These are phyloP conservation scores for Macheiramphus alcinus DNA, from an alignment of 2,113 vertebrate species.

Conservation along the genomic window DNA sequence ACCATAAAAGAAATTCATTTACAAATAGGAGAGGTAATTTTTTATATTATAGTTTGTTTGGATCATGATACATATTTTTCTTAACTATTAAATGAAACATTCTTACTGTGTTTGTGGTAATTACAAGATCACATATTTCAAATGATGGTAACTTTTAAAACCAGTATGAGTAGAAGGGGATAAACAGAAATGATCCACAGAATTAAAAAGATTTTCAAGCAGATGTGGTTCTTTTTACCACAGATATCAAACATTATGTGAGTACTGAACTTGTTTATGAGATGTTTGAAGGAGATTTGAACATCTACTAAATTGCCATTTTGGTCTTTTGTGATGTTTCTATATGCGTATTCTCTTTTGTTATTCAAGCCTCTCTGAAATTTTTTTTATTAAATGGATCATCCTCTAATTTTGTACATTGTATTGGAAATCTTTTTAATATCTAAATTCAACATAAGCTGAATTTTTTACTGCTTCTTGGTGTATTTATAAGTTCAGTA, in stretches of 20 bases:
- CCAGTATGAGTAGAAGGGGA: background rate
- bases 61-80: background rate
- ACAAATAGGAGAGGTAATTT: constrained; percentile 36
- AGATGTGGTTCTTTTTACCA: background rate
- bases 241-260: background rate
- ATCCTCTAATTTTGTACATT: background rate
- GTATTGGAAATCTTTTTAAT: background rate
- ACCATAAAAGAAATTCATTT: constrained; percentile 86
- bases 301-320: background rate
- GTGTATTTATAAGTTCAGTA: background rate
- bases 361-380: background rate
- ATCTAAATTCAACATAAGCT: background rate
- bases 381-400: background rate
- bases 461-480: background rate
- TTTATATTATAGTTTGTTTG: background rate
- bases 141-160: background rate
- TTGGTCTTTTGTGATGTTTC: background rate
- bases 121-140: background rate
- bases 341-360: background rate
- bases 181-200: background rate
- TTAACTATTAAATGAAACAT: background rate
- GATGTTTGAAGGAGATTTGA: background rate
- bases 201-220: background rate
- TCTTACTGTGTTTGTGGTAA: background rate
- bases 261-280: background rate